phyloP scores from a whole-genome alignment of 2,113 vertebrate species.

The Xiphorhynchus elegans region DNA sequence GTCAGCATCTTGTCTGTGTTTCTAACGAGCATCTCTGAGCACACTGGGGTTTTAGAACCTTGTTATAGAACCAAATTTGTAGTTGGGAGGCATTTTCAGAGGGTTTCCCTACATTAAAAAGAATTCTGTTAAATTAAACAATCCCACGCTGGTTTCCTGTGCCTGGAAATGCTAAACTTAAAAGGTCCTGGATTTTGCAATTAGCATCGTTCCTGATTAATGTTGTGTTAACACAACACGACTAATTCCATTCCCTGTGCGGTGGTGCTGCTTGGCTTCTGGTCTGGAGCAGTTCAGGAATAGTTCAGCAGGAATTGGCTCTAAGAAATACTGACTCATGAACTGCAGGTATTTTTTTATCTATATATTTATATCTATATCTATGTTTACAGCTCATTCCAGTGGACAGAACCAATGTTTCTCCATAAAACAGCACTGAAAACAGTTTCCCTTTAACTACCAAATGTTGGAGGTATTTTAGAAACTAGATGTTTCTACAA shows the following conservation, averaged over 20 bases:
- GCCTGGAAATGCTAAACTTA: rapidly evolving
- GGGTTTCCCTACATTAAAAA: neutral
- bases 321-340: neutral
- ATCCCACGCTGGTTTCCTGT: neutral
- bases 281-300: neutral
- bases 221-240: neutral
- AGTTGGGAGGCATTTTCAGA: neutral
- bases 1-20: neutral
- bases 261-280: neutral
- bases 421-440: neutral
- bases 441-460: neutral
- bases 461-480: neutral
- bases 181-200: neutral
- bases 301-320: neutral
- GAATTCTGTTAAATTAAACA: neutral
- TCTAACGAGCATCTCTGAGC: neutral
- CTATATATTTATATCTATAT: neutral
- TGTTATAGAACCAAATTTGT: neutral
- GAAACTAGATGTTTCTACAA: neutral
- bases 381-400: neutral
- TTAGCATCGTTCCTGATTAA: neutral
- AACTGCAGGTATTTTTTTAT: neutral
- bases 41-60: neutral
- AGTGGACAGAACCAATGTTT: neutral
- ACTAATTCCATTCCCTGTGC: neutral